These are phyloP conservation scores for Cinara cedri DNA, from an alignment of 2,888 invertebrate species.

Conservation along the genomic window DNA sequence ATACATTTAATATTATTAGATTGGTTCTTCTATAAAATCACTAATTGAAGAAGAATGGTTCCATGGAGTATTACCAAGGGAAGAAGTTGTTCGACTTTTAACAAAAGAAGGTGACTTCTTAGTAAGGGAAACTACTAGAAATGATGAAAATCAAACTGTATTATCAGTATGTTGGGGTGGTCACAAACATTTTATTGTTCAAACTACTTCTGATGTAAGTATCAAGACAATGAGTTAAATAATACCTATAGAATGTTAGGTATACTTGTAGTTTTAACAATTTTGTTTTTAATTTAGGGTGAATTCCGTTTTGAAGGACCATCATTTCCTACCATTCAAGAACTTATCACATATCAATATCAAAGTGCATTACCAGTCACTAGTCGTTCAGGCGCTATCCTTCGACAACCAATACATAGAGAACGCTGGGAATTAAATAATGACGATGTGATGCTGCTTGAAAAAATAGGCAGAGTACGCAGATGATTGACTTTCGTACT, in stretches of 20 bases:
- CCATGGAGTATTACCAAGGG: conserved; percentile 93
- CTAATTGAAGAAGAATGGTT: conserved; percentile 95
- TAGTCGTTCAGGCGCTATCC: conserved; percentile 86
- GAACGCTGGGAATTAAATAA: conserved; percentile 96
- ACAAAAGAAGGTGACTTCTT: conserved; percentile 93
- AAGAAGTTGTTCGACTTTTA: conserved; percentile 90
- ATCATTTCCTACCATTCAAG: conserved; percentile 89
- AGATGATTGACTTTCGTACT: background rate
- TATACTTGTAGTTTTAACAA: background rate
- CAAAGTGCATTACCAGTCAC: conserved; percentile 87
- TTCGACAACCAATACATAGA: conserved; percentile 82
- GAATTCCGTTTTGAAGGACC: conserved; percentile 94
- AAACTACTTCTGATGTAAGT: conserved; percentile 85
- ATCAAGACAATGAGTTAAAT: background rate
- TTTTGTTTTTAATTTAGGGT: conserved; percentile 68
- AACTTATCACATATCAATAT: conserved; percentile 87
- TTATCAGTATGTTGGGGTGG: conserved; percentile 95
- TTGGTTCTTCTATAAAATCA: conserved; percentile 67
- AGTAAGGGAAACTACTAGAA: conserved; percentile 89
- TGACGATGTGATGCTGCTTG: conserved; percentile 87
- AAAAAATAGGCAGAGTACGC: conserved; percentile 91
- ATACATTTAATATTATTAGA: conserved; percentile 49
- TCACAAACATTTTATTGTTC: conserved; percentile 96
- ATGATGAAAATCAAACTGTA: conserved; percentile 90
- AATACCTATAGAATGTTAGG: background rate